Conservation (phyloP, 2,888 invertebrate species). For the Melolontha melolontha region DNA sequence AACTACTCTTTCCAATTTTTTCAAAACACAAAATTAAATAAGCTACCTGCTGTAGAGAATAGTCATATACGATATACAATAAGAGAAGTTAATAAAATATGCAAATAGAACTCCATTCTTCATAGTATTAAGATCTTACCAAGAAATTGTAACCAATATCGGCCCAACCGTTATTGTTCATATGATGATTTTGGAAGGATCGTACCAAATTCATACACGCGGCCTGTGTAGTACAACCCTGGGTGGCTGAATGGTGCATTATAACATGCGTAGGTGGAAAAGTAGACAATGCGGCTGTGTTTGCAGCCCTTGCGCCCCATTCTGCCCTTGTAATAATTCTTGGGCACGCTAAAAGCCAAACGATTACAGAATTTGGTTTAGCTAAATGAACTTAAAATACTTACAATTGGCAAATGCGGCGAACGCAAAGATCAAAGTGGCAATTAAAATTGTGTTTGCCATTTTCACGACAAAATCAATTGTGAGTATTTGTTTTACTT, state of each 20-base stretch:
- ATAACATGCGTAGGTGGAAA: conserved; percentile 55
- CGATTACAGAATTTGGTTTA: not conserved
- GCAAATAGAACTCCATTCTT: no score
- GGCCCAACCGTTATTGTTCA: conserved; percentile 50
- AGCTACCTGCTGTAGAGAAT: no score
- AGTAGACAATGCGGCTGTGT: conserved; percentile 35
- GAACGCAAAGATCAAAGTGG: not conserved
- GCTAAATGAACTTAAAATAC: not conserved
- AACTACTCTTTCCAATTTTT: no score
- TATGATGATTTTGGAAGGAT: conserved; percentile 58
- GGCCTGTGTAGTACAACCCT: conserved; percentile 56
- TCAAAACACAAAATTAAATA: no score
- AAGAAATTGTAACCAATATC: conserved; percentile 56
- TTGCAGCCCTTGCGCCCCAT: conserved; percentile 47
- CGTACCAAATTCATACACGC: conserved; percentile 59
- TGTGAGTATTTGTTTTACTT: no score
- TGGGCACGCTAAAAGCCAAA: conserved; percentile 27
- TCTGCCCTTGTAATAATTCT: conserved; percentile 56
- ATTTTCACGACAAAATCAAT: not conserved
- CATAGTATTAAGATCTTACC: conserved; percentile 50
- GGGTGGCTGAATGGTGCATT: conserved; percentile 61
- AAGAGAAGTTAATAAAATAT: no score
- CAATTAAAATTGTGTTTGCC: not conserved
- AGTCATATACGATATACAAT: no score
- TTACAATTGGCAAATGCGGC: conserved; percentile 17